Evolutionary conservation across 1,140 invertebrate genomes (phyloP).

Genomic region (Asbolus verrucosus): DNA sequence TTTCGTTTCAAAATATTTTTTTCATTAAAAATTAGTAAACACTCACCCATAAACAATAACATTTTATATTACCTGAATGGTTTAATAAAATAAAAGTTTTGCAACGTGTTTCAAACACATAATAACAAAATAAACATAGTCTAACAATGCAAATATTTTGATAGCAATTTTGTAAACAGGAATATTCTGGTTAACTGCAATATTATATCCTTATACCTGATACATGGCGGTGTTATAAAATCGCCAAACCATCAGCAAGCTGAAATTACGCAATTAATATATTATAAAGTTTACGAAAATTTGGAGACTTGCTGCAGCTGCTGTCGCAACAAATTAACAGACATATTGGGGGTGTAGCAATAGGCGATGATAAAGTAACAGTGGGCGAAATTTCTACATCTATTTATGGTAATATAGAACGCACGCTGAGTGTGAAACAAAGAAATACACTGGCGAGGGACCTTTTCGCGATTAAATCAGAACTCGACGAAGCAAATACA

Average conservation of each 20-base stretch:
- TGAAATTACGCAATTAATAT: neutral
- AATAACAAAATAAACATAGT: conserved; percentile 35
- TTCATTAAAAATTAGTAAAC: conserved; percentile 2
- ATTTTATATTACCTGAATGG: conserved; percentile 12
- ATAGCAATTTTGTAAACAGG: conserved; percentile 16
- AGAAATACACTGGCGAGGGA: neutral
- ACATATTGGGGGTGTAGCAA: conserved; percentile 27
- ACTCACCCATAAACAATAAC: conserved; percentile 20
- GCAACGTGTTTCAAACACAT: conserved; percentile 27
- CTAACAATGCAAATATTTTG: conserved; percentile 44
- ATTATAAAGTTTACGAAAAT: too few species aligned
- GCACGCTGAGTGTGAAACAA: conserved; percentile 26
- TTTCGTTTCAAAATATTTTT: conserved; percentile 19
- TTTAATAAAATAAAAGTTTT: conserved; percentile 32
- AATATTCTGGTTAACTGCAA: conserved; percentile 27
- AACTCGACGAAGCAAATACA: neutral
- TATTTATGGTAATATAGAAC: conserved; percentile 32
- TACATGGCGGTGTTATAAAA: neutral
- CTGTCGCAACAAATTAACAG: conserved; percentile 6
- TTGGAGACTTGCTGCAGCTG: neutral
- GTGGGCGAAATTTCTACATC: conserved; percentile 40
- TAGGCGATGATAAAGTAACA: conserved; percentile 10
- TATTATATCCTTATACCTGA: neutral
- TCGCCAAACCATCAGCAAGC: neutral
- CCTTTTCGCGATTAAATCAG: conserved; percentile 5